Evolutionary conservation across 2,888 invertebrate genomes (phyloP).

Genomic region (Sipha maydis): DNA sequence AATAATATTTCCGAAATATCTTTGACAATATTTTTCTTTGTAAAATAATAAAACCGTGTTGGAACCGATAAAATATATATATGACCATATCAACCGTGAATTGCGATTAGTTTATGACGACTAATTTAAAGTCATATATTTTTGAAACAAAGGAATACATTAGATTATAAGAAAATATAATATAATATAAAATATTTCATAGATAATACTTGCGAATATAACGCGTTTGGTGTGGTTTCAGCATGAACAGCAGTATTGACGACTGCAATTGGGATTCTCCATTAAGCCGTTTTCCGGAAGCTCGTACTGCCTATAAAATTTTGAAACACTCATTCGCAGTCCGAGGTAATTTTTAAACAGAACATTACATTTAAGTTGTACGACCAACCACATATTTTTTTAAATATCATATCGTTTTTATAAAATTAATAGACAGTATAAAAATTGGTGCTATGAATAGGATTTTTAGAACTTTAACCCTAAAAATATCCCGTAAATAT

Average conservation of each 20-base stretch:
- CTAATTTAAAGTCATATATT: no score
- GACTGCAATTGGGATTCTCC: slow-evolving; percentile 64
- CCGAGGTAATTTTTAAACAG: slow-evolving; percentile 34
- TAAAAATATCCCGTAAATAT: not conserved
- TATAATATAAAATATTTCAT: no score
- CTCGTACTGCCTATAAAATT: slow-evolving; percentile 36
- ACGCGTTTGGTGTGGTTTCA: not conserved
- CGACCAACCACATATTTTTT: not conserved
- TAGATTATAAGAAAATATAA: no score
- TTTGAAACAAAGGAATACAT: no score
- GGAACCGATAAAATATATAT: no score
- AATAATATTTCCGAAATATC: no score
- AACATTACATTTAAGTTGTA: not conserved
- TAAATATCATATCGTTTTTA: not conserved
- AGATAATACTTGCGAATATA: not conserved
- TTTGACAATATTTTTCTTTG: no score
- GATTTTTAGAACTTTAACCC: not conserved
- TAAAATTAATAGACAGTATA: not conserved
- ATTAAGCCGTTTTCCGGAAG: slow-evolving; percentile 65
- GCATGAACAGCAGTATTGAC: slow-evolving; percentile 5
- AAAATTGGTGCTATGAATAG: not conserved
- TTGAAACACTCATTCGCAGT: slow-evolving; percentile 44
- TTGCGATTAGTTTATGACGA: no score
- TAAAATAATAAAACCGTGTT: no score
- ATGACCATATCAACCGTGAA: no score